Conservation (phyloP, 2,888 invertebrate species). For the Synergus japonicus region DNA sequence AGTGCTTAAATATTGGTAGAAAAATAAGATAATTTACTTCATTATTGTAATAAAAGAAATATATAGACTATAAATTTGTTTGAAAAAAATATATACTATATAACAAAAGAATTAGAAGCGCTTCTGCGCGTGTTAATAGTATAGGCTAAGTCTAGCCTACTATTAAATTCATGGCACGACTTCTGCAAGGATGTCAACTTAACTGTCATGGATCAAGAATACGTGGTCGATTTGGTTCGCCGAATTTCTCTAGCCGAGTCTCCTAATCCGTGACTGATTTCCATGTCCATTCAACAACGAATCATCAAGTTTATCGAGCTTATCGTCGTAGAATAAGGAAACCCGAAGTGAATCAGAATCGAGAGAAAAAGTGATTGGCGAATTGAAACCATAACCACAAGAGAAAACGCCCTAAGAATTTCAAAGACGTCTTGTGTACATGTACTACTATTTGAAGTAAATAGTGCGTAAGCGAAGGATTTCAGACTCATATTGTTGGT, state of each 20-base stretch:
- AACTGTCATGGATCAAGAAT: background rate
- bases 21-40: too few species aligned
- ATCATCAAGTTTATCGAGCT: conserved; percentile 10
- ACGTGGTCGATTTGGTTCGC: conserved; percentile 12
- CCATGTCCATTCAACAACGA: conserved; percentile 10
- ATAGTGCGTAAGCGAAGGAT: conserved; percentile 1
- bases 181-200: conserved; percentile 41
- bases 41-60: too few species aligned
- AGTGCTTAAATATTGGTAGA: too few species aligned
- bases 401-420: conserved; percentile 6
- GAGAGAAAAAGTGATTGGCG: background rate
- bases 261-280: conserved; percentile 18
- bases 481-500: background rate
- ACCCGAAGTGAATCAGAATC: background rate
- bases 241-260: conserved; percentile 29
- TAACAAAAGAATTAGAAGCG: too few species aligned
- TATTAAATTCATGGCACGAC: conserved; percentile 41
- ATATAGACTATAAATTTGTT: too few species aligned
- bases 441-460: background rate
- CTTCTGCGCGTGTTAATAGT: too few species aligned
- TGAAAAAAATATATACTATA: too few species aligned
- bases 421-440: background rate
- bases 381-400: background rate
- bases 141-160: too few species aligned
- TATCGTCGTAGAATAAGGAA: background rate